Percentiles rank a stretch among this genome's conserved stretches.
Evolutionary conservation across 2,113 vertebrate genomes (phyloP).

Genomic region (Todiramphus saurophagus): DNA sequence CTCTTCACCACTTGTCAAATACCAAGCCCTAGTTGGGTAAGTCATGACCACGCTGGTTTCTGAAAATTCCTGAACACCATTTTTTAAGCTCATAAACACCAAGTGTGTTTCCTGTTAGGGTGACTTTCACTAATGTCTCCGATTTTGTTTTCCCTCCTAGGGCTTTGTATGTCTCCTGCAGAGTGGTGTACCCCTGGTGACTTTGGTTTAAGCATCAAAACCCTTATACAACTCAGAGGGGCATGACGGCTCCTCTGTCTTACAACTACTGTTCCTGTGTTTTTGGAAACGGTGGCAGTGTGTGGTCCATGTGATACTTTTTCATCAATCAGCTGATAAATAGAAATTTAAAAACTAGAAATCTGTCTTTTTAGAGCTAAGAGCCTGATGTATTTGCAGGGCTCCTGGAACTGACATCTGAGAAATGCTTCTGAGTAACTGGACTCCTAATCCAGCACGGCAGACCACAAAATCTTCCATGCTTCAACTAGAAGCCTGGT

Average conservation of each 20-base stretch:
- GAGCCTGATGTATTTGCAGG: neutral
- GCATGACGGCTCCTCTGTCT: neutral
- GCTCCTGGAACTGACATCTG: neutral
- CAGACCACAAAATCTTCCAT: neutral
- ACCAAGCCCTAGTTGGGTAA: neutral
- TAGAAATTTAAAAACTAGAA: neutral
- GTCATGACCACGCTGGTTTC: neutral
- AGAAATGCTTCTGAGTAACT: neutral
- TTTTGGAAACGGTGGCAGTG: neutral
- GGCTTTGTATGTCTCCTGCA: neutral
- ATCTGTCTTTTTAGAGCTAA: neutral
- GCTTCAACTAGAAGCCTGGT: accelerated
- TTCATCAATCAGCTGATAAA: neutral
- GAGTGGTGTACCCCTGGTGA: neutral
- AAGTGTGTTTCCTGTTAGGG: neutral
- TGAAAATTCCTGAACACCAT: neutral
- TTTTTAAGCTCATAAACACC: neutral
- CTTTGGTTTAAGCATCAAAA: neutral
- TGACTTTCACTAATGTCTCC: neutral
- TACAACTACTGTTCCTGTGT: neutral
- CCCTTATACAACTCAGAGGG: neutral
- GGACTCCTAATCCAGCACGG: neutral
- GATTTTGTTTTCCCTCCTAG: accelerated
- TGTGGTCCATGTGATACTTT: neutral
- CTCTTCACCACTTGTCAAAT: neutral